Conservation (phyloP, 2,888 invertebrate species). For the Scaptomyza caliginosa region DNA sequence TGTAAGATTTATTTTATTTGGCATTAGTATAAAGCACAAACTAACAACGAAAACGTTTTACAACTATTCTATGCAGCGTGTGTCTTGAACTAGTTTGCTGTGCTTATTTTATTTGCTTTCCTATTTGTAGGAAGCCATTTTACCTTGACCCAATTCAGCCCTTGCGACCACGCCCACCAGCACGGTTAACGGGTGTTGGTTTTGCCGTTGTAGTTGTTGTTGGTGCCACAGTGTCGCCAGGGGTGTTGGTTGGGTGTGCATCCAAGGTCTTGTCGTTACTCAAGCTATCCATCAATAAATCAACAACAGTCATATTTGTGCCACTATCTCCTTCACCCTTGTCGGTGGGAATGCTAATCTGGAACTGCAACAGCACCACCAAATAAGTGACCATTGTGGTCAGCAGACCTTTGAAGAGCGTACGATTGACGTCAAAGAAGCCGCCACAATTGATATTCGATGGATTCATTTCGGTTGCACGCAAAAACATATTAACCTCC, state of each 20-base stretch:
- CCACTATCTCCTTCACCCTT: slow-evolving; percentile 47
- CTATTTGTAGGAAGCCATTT: slow-evolving; percentile 4
- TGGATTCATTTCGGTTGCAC: slow-evolving; percentile 91
- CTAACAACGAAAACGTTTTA: not conserved
- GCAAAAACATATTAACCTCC: slow-evolving; percentile 90
- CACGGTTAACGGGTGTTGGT: slow-evolving; percentile 30
- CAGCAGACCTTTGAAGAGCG: slow-evolving; percentile 89
- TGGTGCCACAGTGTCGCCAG: slow-evolving; percentile 35
- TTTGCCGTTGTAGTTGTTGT: slow-evolving; percentile 19
- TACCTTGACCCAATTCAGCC: slow-evolving; percentile 50
- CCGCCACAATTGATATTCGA: slow-evolving; percentile 90
- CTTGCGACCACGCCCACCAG: slow-evolving; percentile 57
- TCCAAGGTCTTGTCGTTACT: slow-evolving; percentile 62
- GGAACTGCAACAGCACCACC: slow-evolving; percentile 90
- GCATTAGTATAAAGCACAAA: not conserved
- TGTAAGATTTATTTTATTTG: not conserved
- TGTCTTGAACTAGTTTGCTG: slow-evolving; percentile 11
- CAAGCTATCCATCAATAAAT: slow-evolving; percentile 65
- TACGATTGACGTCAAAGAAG: slow-evolving; percentile 89
- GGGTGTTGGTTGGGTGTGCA: slow-evolving; percentile 19
- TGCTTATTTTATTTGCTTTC: slow-evolving; percentile 25
- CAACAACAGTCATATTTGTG: slow-evolving; percentile 59
- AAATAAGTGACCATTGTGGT: slow-evolving; percentile 91
- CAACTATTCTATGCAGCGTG: slow-evolving; percentile 27
- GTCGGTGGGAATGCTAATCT: slow-evolving; percentile 89